phyloP scores from a whole-genome alignment of 2,888 invertebrate genomes.

The Zaprionus lineosus region DNA sequence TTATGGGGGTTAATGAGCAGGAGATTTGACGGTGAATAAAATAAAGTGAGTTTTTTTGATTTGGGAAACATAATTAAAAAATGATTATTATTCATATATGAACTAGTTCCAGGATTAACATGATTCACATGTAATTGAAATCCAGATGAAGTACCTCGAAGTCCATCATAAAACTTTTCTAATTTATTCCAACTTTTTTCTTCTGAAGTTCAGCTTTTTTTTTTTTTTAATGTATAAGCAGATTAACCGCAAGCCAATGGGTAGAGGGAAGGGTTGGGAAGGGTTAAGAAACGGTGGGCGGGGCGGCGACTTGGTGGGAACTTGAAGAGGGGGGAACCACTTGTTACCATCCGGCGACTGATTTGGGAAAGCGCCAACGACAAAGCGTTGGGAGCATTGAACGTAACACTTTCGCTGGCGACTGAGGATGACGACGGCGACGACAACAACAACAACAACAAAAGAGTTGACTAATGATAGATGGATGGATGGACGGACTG shows the following conservation, averaged over 20 bases:
- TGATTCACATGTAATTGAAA: too few species aligned
- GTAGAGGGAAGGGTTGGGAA: constrained; percentile 13
- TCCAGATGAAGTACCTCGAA: too few species aligned
- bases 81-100: too few species aligned
- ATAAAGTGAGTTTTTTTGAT: too few species aligned
- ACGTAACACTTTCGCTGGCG: constrained; percentile 71
- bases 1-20: too few species aligned
- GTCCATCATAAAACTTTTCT: too few species aligned
- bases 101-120: too few species aligned
- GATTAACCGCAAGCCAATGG: constrained; percentile 52
- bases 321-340: constrained; percentile 52
- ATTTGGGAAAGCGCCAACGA: constrained; percentile 72
- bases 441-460: constrained; percentile 27
- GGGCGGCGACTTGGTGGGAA: neutral
- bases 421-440: constrained; percentile 42
- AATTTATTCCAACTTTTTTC: too few species aligned
- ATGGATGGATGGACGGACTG: constrained; percentile 33
- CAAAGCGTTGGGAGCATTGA: constrained; percentile 62
- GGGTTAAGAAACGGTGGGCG: neutral
- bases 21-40: too few species aligned
- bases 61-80: too few species aligned
- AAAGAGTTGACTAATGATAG: constrained; percentile 79
- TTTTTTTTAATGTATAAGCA: constrained; percentile 41
- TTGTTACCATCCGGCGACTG: constrained; percentile 58
- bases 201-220: neutral